Percentiles rank a stretch among this genome's conserved stretches.
phyloP scores from a whole-genome alignment of 2,797 vertebrate species.

The Gila robusta region DNA sequence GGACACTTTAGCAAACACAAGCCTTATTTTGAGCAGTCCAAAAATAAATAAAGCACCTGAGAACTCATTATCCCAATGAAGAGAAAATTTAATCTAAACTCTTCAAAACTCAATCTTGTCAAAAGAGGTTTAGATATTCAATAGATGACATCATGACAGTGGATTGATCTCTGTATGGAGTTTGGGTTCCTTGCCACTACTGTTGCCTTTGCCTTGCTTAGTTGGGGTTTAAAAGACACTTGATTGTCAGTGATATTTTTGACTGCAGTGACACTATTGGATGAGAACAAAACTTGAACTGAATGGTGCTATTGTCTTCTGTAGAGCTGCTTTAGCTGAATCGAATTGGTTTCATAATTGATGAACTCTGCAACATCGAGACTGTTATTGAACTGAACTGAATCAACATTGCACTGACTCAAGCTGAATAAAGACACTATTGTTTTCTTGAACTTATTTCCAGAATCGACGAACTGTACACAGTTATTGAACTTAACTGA shows the following conservation, averaged over 20 bases:
- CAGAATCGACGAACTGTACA: background rate
- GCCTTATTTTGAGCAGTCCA: background rate
- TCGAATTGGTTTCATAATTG: background rate
- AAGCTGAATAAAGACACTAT: background rate
- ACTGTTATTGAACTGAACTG: background rate
- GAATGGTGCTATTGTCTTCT: background rate
- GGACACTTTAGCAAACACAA: conserved; percentile 14
- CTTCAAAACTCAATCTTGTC: background rate
- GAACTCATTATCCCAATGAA: background rate
- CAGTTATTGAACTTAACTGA: background rate
- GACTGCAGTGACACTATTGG: background rate
- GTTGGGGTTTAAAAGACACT: background rate
- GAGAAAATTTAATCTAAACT: background rate
- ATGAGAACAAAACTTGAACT: background rate
- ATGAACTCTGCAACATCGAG: background rate
- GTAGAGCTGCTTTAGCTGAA: background rate
- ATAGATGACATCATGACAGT: background rate
- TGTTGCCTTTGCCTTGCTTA: background rate
- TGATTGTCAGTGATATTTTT: background rate
- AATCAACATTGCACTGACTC: background rate
- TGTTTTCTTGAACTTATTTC: background rate
- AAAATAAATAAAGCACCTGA: background rate
- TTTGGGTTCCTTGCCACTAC: background rate
- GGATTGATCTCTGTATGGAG: background rate
- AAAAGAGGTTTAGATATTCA: background rate